Base-by-base conservation (phyloP, 2,113 vertebrate species). In the Isurus oxyrinchus region DNA sequence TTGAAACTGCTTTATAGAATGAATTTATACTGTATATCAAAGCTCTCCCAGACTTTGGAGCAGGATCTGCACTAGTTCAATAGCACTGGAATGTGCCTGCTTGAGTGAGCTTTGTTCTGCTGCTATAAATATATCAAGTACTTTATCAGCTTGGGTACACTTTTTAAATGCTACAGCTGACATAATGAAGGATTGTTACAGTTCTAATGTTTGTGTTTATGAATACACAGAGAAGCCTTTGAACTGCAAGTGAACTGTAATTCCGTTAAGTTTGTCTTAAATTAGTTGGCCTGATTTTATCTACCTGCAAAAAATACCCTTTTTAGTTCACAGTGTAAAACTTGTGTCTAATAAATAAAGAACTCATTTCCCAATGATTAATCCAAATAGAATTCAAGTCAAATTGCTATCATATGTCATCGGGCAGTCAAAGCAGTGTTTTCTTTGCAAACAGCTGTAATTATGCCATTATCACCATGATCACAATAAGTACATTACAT, bases 101-200 rank as follows among this genome's bases (percentile, higher is more conserved):
- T 55, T 95, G 94, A 69, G 7, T 72, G 61, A 49, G 66, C 25
- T 95, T 95, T 72, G 94, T 72, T 72, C 66, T 35, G 40, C 25
- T 49, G 6, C 94, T 76, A 95, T 72, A 95, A 76, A 95, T 95
- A 95, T 13, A 31, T 27, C 35, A 95, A 95, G 49, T 76, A 55
- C 94, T 72, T 53, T 53, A 55, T 76, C 66, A 95, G 67, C 94
- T 55, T 95, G 94, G 66, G 66, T 55, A 49, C 44, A 35, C 94
- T 72, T 72, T 72, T 72, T 35, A 95, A 95, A 25, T 95, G 44
- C 25, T 13, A 35, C 66, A 53, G 40, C 94, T 31, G 94, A 72
- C 66, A 55, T 69, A 55, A 76, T 72, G 49, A 72, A 95, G 94
- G 66, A 95, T 95, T 95, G 61, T 94, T 94, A 31, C 23, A 55